A percentile compares a stretch with the other conserved stretches of the same genome.
phyloP scores from a whole-genome alignment of 37 sponge, comb jelly and placozoan species.

The Geodia barretti region DNA sequence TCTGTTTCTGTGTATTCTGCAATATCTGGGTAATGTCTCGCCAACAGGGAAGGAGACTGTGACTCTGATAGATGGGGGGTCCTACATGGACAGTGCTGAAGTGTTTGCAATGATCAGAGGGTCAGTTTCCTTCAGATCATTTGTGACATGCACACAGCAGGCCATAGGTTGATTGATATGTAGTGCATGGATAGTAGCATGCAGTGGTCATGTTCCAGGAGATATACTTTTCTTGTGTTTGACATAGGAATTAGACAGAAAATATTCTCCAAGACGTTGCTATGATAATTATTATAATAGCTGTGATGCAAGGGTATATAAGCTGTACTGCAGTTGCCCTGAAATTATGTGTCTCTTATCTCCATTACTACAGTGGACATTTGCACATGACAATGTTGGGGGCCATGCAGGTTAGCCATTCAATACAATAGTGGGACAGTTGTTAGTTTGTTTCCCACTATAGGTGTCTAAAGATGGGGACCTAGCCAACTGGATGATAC shows the following conservation, averaged over 20 bases:
- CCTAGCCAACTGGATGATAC: slow-evolving; percentile 95
- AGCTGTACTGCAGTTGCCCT: too few species aligned
- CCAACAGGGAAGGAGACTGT: slow-evolving; percentile 40
- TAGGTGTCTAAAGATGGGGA: slow-evolving; percentile 82
- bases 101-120: slow-evolving; percentile 97
- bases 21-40: background rate
- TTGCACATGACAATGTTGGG: slow-evolving; percentile 88
- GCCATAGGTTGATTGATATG: too few species aligned
- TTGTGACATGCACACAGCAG: too few species aligned
- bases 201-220: too few species aligned
- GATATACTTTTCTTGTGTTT: too few species aligned
- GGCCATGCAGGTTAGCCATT: slow-evolving; percentile 63
- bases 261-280: too few species aligned
- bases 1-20: background rate
- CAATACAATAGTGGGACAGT: background rate
- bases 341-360: background rate
- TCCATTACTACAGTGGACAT: slow-evolving; percentile 64
- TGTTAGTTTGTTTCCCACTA: too few species aligned
- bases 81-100: slow-evolving; percentile 82
- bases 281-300: too few species aligned
- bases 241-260: too few species aligned
- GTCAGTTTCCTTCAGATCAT: too few species aligned
- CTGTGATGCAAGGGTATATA: too few species aligned
- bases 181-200: too few species aligned
- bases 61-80: slow-evolving; percentile 69